Percentiles rank a stretch among this genome's conserved stretches.
Evolutionary conservation across 1,140 invertebrate species (phyloP).

Genomic region (Heterodera carotae): DNA sequence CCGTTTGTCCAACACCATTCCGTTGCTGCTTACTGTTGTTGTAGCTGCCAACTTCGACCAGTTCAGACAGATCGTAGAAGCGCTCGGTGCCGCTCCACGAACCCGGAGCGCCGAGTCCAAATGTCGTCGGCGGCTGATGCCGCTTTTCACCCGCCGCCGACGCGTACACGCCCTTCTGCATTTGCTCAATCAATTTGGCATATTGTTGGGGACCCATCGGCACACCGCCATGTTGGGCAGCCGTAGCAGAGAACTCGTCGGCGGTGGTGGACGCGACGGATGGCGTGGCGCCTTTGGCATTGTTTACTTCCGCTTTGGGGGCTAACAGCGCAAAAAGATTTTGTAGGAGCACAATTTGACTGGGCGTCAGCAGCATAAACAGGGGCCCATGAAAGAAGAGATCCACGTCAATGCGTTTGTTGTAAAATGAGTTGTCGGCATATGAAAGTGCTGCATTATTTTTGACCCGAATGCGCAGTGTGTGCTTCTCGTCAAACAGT

Average conservation of each 20-base stretch:
- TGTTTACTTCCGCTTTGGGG: conserved; percentile 20
- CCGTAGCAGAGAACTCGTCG: no score
- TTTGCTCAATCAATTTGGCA: conserved; percentile 37
- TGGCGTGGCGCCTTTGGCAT: not conserved
- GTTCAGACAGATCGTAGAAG: conserved; percentile 32
- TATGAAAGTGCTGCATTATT: conserved; percentile 38
- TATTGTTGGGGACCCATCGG: conserved; percentile 49
- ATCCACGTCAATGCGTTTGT: conserved; percentile 47
- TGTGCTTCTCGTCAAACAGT: conserved; percentile 44
- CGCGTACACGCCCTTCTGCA: conserved; percentile 23
- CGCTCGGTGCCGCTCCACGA: conserved; percentile 37
- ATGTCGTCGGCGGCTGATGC: not conserved
- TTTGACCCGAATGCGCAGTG: conserved; percentile 42
- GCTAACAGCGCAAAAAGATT: conserved; percentile 42
- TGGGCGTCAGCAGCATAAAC: conserved; percentile 46
- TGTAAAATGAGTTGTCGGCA: conserved; percentile 23
- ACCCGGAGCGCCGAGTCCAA: not conserved
- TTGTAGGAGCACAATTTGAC: conserved; percentile 37
- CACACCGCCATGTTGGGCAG: conserved; percentile 40
- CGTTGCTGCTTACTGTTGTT: not conserved
- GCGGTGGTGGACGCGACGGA: no score
- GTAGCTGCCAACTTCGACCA: not conserved
- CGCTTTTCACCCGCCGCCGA: not conserved
- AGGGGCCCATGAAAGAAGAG: conserved; percentile 37
- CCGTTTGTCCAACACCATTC: not conserved